phyloP scores from a whole-genome alignment of 2,797 vertebrate species.

The Monodelphis domestica region DNA sequence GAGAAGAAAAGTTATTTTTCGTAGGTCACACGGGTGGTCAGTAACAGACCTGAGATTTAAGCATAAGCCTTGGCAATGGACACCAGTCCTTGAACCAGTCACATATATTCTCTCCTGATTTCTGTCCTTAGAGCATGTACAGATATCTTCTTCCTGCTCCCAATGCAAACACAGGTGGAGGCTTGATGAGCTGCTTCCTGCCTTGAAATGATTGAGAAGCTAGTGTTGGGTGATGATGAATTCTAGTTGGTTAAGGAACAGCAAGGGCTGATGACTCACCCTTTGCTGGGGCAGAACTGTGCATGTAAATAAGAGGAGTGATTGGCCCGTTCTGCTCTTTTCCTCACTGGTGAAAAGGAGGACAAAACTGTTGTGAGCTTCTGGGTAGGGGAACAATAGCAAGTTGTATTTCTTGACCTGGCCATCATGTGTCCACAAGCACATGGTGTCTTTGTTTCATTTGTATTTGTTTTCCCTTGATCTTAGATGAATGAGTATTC shows the following conservation, averaged over 20 bases:
- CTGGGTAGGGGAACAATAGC: background rate
- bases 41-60: background rate
- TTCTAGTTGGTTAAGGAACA: background rate
- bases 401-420: background rate
- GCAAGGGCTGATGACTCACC: background rate
- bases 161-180: background rate
- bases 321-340: background rate
- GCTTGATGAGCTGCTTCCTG: background rate
- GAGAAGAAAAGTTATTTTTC: background rate
- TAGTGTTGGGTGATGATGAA: background rate
- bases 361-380: background rate
- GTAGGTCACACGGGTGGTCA: background rate
- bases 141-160: background rate
- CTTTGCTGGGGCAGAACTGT: background rate
- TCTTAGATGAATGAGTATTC: background rate
- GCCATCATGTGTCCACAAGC: background rate
- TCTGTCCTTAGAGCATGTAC: background rate
- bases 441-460: background rate
- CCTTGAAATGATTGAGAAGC: background rate
- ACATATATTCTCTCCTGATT: background rate
- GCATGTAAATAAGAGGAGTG: background rate
- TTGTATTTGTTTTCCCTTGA: background rate
- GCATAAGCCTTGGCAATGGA: background rate
- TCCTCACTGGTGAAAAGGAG: background rate
- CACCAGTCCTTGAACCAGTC: background rate